Evolutionary conservation across 2,797 vertebrate genomes (phyloP).

Genomic region (Hybognathus amarus): DNA sequence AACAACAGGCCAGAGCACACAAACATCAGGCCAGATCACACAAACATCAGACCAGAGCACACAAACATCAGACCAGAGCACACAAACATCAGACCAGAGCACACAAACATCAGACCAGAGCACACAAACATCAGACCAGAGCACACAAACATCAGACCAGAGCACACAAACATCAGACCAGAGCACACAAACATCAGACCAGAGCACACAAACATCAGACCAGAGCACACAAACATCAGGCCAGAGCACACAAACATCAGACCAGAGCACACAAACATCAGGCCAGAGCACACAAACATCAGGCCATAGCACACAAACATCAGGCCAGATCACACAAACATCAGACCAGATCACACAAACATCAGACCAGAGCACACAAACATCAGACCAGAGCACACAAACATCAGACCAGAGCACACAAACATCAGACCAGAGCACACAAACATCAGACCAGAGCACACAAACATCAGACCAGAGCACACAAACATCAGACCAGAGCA

Average conservation of each 20-base stretch:
- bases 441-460: constrained; percentile 9
- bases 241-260: too few species aligned
- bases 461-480: constrained; percentile 24
- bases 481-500: too few species aligned
- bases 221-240: too few species aligned
- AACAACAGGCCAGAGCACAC: constrained; percentile 16
- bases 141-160: constrained; percentile 48
- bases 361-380: too few species aligned
- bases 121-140: too few species aligned
- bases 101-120: too few species aligned
- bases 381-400: constrained; percentile 37
- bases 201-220: constrained; percentile 50
- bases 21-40: constrained; percentile 28
- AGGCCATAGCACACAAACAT: too few species aligned
- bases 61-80: background rate
- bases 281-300: background rate
- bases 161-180: too few species aligned
- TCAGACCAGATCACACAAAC: constrained; percentile 17
- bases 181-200: too few species aligned
- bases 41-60: too few species aligned
- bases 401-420: constrained; percentile 4
- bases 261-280: constrained; percentile 46
- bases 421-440: too few species aligned
- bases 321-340: constrained; percentile 38
- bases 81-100: constrained; percentile 41